Conservation (phyloP, 2,888 invertebrate genomes). For the Amphipoea oculea region DNA sequence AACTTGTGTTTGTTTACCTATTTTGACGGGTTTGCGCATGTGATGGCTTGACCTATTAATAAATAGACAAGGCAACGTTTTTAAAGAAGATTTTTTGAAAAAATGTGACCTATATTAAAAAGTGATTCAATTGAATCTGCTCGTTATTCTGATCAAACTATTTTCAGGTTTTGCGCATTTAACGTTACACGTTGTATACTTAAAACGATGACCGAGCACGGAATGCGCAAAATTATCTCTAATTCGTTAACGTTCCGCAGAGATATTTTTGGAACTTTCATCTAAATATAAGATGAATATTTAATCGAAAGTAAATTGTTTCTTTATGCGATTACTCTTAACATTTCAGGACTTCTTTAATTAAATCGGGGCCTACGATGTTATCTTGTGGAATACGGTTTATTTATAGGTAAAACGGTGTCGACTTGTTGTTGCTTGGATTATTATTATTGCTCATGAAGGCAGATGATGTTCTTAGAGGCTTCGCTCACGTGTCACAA, state of each 20-base stretch:
- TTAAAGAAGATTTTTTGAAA: too few species aligned
- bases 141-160: too few species aligned
- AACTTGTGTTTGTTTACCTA: too few species aligned
- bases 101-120: too few species aligned
- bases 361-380: slow-evolving; percentile 23
- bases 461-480: slow-evolving; percentile 60
- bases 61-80: too few species aligned
- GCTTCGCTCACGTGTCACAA: slow-evolving; percentile 61
- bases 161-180: too few species aligned
- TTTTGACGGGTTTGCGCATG: too few species aligned
- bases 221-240: slow-evolving; percentile 43
- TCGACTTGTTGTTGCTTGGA: slow-evolving; percentile 16
- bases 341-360: slow-evolving; percentile 52
- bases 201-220: slow-evolving; percentile 43
- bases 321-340: slow-evolving; percentile 43
- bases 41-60: too few species aligned
- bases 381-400: slow-evolving; percentile 30
- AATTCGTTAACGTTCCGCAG: slow-evolving; percentile 41
- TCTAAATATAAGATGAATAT: slow-evolving; percentile 46
- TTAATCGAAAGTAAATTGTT: slow-evolving; percentile 53
- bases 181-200: too few species aligned
- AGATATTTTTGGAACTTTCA: slow-evolving; percentile 34
- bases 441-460: slow-evolving; percentile 47
- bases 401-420: slow-evolving; percentile 30
- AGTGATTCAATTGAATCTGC: too few species aligned